phyloP scores from a whole-genome alignment of 2,888 invertebrate species.

The Epistrophella euchroma region DNA sequence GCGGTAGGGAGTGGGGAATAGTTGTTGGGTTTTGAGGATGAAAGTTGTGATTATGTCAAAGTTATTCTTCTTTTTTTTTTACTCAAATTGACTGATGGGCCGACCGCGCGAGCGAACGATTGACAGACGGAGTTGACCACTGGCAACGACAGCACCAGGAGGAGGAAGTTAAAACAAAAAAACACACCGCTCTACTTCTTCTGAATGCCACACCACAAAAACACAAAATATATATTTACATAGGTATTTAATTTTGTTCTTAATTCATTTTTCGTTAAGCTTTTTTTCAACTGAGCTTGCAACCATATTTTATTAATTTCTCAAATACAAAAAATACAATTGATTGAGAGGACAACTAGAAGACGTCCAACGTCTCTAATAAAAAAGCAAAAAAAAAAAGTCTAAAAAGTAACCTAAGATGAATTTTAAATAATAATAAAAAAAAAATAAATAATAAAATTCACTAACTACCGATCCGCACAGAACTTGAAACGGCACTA shows the following conservation, averaged over 20 bases:
- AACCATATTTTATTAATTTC: conserved; percentile 12
- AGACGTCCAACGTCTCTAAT: conserved; percentile 11
- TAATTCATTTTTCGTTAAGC: neutral
- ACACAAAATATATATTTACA: neutral
- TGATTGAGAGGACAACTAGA: conserved; percentile 22
- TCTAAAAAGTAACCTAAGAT: conserved; percentile 19
- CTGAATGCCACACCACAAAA: conserved; percentile 1
- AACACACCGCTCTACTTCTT: neutral
- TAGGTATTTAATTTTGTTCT: conserved; percentile 2
- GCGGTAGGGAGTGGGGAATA: neutral
- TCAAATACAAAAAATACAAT: conserved; percentile 15
- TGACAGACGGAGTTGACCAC: neutral
- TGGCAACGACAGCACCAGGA: neutral
- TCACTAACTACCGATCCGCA: conserved; percentile 66
- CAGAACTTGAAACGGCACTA: conserved; percentile 72
- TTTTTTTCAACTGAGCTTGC: conserved; percentile 11
- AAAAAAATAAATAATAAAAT: conserved; percentile 39
- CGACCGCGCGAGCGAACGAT: neutral
- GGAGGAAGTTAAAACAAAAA: conserved; percentile 6
- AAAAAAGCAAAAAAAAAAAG: neutral
- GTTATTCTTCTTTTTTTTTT: neutral
- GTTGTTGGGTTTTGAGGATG: neutral
- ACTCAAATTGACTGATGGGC: neutral
- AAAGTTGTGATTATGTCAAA: neutral
- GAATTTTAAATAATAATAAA: conserved; percentile 38